Evolutionary conservation across 2,113 vertebrate species (phyloP).

Genomic region (Semnornis frantzii): DNA sequence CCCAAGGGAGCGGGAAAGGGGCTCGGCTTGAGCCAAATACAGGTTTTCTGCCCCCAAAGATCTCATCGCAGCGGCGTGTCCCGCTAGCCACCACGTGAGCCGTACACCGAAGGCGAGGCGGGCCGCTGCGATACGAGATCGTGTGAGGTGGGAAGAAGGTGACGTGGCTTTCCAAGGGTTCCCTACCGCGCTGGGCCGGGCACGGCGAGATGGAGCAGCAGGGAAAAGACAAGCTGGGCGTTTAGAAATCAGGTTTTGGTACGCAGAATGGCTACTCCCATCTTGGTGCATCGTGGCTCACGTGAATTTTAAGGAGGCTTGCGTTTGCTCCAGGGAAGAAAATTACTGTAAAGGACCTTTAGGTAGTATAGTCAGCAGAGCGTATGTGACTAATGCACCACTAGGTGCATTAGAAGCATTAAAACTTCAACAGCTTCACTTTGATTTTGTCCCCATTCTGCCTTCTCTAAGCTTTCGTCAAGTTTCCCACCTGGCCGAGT

Average conservation of each 20-base stretch:
- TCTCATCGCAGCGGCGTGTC: too few species aligned
- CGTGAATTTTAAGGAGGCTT: not conserved
- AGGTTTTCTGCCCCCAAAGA: not conserved
- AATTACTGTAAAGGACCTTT: not conserved
- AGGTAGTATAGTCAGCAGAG: not conserved
- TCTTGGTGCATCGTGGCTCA: accelerated
- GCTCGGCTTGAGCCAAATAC: not conserved
- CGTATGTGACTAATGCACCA: accelerated
- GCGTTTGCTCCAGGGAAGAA: not conserved
- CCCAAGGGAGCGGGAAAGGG: not conserved
- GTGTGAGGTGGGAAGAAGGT: not conserved
- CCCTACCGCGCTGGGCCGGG: not conserved
- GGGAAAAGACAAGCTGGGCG: not conserved
- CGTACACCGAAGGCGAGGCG: not conserved
- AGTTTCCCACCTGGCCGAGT: not conserved
- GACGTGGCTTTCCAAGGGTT: conserved; percentile 35
- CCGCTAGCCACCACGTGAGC: not conserved
- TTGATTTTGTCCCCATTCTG: not conserved
- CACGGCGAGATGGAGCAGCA: not conserved
- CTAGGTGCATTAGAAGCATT: not conserved
- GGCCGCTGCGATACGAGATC: not conserved
- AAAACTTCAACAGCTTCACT: not conserved
- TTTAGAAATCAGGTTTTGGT: not conserved
- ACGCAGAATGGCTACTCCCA: accelerated
- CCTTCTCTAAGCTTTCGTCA: not conserved